These are phyloP conservation scores for Ferrisia virgata DNA, from an alignment of 2,888 invertebrate genomes.

Conservation along the genomic window DNA sequence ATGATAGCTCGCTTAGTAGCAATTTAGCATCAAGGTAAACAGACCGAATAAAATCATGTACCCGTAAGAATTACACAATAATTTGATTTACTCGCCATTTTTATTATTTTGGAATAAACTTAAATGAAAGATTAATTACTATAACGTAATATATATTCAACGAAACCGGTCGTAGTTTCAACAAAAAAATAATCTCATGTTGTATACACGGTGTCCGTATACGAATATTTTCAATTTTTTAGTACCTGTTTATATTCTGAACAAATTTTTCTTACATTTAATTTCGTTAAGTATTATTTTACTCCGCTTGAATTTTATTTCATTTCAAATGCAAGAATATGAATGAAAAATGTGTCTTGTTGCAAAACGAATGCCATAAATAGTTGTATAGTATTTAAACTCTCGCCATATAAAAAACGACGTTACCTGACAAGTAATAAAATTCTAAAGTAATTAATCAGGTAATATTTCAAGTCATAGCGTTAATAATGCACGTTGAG, in stretches of 20 bases:
- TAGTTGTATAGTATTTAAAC: not conserved
- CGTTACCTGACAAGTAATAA: not conserved
- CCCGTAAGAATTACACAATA: not conserved
- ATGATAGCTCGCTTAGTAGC: not conserved
- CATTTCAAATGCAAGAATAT: not conserved
- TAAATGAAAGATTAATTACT: not conserved
- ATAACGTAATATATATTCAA: no score
- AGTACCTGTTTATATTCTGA: no score
- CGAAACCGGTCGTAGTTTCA: no score
- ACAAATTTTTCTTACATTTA: not conserved
- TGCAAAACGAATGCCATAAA: not conserved
- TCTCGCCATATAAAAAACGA: not conserved
- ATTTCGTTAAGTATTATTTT: not conserved
- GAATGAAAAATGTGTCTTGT: not conserved
- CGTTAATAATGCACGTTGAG: not conserved
- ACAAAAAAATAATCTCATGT: no score
- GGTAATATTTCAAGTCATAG: conserved; percentile 14
- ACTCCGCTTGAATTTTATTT: not conserved
- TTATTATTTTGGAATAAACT: not conserved
- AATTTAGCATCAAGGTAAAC: not conserved
- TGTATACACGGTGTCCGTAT: no score
- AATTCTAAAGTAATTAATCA: not conserved
- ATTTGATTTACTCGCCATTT: not conserved
- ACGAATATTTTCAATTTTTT: no score
- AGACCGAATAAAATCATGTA: not conserved